Conservation (phyloP, 2,888 invertebrate genomes). For the Synergus japonicus region DNA sequence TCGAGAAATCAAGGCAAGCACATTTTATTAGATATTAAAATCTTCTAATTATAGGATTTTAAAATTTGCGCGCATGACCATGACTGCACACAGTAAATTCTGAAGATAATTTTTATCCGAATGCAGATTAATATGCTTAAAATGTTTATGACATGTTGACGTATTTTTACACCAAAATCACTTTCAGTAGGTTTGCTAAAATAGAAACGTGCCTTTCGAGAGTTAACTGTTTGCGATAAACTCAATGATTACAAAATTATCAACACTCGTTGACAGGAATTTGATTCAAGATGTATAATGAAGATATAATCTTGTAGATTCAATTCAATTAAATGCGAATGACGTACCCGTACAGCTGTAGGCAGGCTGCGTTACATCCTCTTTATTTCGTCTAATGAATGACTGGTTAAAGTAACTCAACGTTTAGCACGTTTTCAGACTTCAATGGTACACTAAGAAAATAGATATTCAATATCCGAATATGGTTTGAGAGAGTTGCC, state of each 20-base stretch:
- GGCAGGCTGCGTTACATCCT: constrained; percentile 30
- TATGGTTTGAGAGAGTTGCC: background rate
- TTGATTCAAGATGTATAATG: background rate
- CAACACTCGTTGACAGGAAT: background rate
- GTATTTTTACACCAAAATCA: too few species aligned
- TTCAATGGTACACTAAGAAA: background rate
- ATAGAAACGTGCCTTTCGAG: background rate
- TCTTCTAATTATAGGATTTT: too few species aligned
- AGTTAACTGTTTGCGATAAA: background rate
- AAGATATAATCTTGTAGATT: background rate
- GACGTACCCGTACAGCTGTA: constrained; percentile 34
- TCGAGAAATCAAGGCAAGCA: too few species aligned
- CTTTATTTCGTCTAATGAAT: background rate
- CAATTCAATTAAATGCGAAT: constrained; percentile 10
- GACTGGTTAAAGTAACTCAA: background rate
- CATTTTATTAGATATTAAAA: too few species aligned
- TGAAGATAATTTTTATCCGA: too few species aligned
- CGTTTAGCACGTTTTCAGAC: background rate
- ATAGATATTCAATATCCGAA: background rate
- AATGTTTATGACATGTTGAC: too few species aligned
- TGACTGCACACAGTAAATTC: too few species aligned
- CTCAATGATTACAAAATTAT: background rate
- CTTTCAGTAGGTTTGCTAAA: too few species aligned
- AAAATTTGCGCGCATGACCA: too few species aligned
- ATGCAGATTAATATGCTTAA: too few species aligned